Percentiles rank a stretch among this genome's conserved stretches.
Evolutionary conservation across 2,113 vertebrate genomes (phyloP).

Genomic region (Sceloporus tristichus): DNA sequence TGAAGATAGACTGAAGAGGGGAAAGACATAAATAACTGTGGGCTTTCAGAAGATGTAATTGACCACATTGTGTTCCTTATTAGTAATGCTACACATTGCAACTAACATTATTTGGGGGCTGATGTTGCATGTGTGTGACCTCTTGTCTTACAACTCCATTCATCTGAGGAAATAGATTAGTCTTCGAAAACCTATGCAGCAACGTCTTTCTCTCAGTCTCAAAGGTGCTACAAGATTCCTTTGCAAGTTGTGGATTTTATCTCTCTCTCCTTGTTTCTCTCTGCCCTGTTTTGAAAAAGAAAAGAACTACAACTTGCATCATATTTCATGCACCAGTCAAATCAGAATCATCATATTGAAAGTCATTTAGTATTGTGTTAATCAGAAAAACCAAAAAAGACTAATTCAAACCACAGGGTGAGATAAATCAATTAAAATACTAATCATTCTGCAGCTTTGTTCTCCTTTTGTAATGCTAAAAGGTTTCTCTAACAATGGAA

Average conservation of each 20-base stretch:
- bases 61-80: too few species aligned
- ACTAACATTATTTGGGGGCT: too few species aligned
- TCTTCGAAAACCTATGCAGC: not conserved
- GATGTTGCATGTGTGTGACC: too few species aligned
- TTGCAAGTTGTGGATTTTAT: too few species aligned
- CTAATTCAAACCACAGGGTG: constrained; percentile 21
- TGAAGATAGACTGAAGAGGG: too few species aligned
- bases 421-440: constrained; percentile 61
- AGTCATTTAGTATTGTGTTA: constrained; percentile 29
- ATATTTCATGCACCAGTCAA: not conserved
- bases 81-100: too few species aligned
- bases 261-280: not conserved
- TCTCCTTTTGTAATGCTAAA: constrained; percentile 45
- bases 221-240: too few species aligned
- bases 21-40: too few species aligned
- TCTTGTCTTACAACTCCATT: too few species aligned
- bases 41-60: too few species aligned
- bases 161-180: too few species aligned
- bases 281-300: not conserved
- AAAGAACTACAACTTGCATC: constrained; percentile 5
- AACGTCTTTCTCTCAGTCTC: not conserved
- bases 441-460: constrained; percentile 45
- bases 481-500: constrained; percentile 50
- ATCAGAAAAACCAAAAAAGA: constrained; percentile 31
- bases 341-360: constrained; percentile 11